These are phyloP conservation scores for Leptura quadrifasciata DNA, from an alignment of 2,888 invertebrate genomes.

Conservation along the genomic window DNA sequence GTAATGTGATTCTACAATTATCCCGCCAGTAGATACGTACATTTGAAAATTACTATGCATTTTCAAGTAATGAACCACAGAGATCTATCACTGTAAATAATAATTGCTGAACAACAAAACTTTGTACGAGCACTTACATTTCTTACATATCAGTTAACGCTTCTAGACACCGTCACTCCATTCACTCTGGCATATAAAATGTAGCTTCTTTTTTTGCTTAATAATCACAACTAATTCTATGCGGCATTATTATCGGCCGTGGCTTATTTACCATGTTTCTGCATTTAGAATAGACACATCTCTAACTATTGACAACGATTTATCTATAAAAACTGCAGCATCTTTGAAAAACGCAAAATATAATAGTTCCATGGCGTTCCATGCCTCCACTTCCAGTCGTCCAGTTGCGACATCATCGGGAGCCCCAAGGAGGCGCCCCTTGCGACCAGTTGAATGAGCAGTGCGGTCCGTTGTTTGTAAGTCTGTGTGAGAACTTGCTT, in stretches of 20 bases:
- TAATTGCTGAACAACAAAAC: no score
- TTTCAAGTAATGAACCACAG: no score
- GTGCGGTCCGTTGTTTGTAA: constrained; percentile 62
- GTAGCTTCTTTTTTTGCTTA: not conserved
- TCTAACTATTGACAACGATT: constrained; percentile 63
- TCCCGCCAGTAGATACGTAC: no score
- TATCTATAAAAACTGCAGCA: constrained; percentile 53
- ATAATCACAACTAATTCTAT: constrained; percentile 7
- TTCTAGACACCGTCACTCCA: no score
- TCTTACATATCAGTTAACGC: no score
- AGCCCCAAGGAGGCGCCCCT: constrained; percentile 28
- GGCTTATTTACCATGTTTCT: constrained; percentile 61
- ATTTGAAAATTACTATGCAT: no score
- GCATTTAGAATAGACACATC: constrained; percentile 62
- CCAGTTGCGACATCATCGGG: constrained; percentile 50
- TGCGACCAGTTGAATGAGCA: constrained; percentile 43
- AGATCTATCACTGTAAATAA: no score
- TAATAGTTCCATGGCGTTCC: constrained; percentile 65
- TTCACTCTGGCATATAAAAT: no score
- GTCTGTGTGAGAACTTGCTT: constrained; percentile 69
- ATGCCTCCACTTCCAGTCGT: constrained; percentile 58
- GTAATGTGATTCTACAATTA: no score
- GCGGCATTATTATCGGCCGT: constrained; percentile 55
- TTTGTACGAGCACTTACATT: no score
- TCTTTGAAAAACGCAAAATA: constrained; percentile 62